phyloP scores from a whole-genome alignment of 2,888 invertebrate species.

The Torymus tubicola region DNA sequence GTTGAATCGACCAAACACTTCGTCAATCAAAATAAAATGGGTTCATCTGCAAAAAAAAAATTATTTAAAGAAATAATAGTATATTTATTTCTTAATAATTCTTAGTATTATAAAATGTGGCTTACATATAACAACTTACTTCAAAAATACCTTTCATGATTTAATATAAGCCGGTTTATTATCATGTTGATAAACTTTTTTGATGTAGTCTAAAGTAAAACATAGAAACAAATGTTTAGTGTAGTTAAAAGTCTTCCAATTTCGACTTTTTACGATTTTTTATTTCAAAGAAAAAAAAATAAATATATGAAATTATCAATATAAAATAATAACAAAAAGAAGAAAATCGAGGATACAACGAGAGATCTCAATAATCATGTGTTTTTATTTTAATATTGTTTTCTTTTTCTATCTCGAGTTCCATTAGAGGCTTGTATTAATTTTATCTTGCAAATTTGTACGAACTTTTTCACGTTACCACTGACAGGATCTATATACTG shows the following conservation, averaged over 20 bases:
- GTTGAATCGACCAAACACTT: background rate
- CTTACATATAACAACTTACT: background rate
- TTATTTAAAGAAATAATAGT: background rate
- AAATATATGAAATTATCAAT: constrained; percentile 36
- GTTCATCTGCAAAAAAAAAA: background rate
- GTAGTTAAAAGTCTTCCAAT: constrained; percentile 53
- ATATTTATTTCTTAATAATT: constrained; percentile 27
- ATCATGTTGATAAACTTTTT: constrained; percentile 16
- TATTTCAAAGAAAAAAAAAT: constrained; percentile 24
- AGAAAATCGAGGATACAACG: constrained; percentile 55
- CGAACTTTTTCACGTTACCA: too few relatives aligned
- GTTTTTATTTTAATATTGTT: constrained; percentile 60
- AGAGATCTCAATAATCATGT: constrained; percentile 63
- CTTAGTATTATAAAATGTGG: constrained; percentile 11
- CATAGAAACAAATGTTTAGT: constrained; percentile 53
- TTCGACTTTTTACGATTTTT: constrained; percentile 49
- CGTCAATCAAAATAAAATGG: background rate
- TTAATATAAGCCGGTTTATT: constrained; percentile 17
- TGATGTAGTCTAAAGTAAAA: constrained; percentile 47
- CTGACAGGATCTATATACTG: too few relatives aligned
- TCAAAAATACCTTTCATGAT: constrained; percentile 2
- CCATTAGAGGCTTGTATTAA: constrained; percentile 18
- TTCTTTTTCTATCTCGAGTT: constrained; percentile 46
- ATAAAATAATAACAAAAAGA: constrained; percentile 32
- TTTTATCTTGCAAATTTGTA: too few relatives aligned